These are phyloP conservation scores for Ophion costatus DNA, from an alignment of 2,888 invertebrate species.

Conservation along the genomic window DNA sequence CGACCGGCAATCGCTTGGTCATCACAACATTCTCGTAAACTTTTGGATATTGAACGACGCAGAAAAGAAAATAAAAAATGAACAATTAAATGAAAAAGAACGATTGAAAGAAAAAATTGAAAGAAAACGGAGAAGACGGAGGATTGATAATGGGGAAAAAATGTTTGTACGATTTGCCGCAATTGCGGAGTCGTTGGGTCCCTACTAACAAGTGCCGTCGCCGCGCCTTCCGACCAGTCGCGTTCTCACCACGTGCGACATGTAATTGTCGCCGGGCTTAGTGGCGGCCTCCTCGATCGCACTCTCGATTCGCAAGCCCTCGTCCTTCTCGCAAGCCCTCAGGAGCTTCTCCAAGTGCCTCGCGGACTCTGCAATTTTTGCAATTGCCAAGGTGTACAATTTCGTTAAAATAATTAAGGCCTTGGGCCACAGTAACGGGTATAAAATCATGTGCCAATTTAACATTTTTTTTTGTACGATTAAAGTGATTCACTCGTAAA, in stretches of 20 bases:
- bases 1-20: conserved; percentile 69
- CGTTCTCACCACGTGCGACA: conserved; percentile 72
- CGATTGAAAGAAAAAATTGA: too few species aligned
- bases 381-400: background rate
- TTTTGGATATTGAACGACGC: conserved; percentile 40
- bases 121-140: background rate
- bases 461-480: too few species aligned
- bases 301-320: conserved; percentile 65
- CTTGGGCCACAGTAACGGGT: too few species aligned
- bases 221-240: conserved; percentile 66
- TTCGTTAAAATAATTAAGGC: background rate
- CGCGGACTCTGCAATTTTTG: conserved; percentile 63
- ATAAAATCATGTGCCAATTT: too few species aligned
- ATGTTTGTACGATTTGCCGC: background rate
- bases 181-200: background rate
- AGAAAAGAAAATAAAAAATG: conserved; percentile 31
- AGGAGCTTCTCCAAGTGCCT: conserved; percentile 68
- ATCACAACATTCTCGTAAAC: conserved; percentile 72
- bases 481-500: too few species aligned
- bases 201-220: background rate
- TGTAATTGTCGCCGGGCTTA: conserved; percentile 74
- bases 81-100: too few species aligned
- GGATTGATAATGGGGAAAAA: background rate
- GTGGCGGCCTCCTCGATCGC: conserved; percentile 71
- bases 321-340: conserved; percentile 70